Evolutionary conservation across 2,888 invertebrate genomes (phyloP), one percentile per base, ranked within the genome.

Genomic region (Acleris holmiana): DNA sequence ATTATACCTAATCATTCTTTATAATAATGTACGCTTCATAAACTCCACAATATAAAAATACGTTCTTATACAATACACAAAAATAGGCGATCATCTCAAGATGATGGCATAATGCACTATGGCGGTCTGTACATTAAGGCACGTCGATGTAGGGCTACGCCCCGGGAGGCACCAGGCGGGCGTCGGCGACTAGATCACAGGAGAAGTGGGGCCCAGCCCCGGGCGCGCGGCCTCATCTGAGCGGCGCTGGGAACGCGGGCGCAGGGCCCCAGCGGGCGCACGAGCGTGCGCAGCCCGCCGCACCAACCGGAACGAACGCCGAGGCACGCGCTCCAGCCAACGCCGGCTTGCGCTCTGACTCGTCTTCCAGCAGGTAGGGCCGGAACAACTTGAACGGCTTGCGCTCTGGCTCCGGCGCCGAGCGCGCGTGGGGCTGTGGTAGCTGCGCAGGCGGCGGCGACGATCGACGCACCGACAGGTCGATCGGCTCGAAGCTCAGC

Each of bases 321-420:
- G 91, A 89, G 79, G 89, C 84, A 80, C 89, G 85, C 69, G 87
- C 68, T 87, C 88, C 4, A 89, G 89, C 70, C 40, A 89, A 89
- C 58, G 87, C 72, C 15, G 85, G 78, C 19, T 88, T 86, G 69
- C 84, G 76, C 69, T 94, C 93, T 48, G 95, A 94, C 75, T 94
- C 93, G 49, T 95, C 94, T 75, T 95, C 96, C 69, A 95, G 92
- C 57, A 96, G 90, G 83, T 96, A 96, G 35, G 96, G 96, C 79
- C 96, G 95, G 86, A 96, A 96, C 47, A 96, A 87, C 80, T 96
- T 96, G 74, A 95, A 94, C 59, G 96, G 95, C 83, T 94, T 95
- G 73, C 92, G 91, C 51, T 88, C 81, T 57, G 91, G 82, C 71
- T 86, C 85, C 55, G 80, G 75, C 70, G 35, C 47, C 17, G 56